phyloP scores from a whole-genome alignment of 2,797 vertebrate genomes.

The Peromyscus melanophrys region DNA sequence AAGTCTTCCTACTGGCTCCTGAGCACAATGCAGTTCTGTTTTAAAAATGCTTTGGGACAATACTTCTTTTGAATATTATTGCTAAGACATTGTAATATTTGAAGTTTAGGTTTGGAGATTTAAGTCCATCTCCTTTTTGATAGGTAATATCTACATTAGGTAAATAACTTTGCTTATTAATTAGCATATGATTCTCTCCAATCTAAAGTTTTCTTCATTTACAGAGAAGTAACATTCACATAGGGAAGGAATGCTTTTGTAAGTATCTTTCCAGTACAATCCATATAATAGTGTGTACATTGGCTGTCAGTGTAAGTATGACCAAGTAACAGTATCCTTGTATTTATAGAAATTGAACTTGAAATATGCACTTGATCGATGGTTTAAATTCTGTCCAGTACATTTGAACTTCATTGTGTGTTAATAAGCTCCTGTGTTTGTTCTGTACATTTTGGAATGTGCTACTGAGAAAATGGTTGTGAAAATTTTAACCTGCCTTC shows the following conservation, averaged over 20 bases:
- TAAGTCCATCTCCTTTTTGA: constrained; percentile 58
- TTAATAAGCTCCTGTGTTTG: constrained; percentile 77
- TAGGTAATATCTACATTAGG: constrained; percentile 28
- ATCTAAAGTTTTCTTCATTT: constrained; percentile 66
- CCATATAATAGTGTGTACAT: constrained; percentile 23
- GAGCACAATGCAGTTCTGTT: constrained; percentile 33
- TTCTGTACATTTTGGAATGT: constrained; percentile 79
- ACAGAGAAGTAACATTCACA: constrained; percentile 50
- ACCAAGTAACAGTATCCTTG: constrained; percentile 52
- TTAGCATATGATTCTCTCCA: constrained; percentile 62
- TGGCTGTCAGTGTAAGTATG: constrained; percentile 24
- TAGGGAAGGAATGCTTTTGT: constrained; percentile 70
- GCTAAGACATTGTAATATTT: constrained; percentile 56
- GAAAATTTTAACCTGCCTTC: constrained; percentile 88
- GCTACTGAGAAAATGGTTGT: constrained; percentile 79
- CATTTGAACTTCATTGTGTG: constrained; percentile 60
- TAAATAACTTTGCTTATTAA: constrained; percentile 48
- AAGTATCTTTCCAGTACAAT: constrained; percentile 13
- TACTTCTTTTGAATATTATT: constrained; percentile 67
- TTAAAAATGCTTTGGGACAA: constrained; percentile 51
- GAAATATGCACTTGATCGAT: constrained; percentile 52
- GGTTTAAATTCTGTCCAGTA: constrained; percentile 50
- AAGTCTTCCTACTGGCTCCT: neutral
- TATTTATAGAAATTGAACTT: constrained; percentile 64
- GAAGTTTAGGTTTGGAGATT: constrained; percentile 46